Base-by-base conservation (phyloP, 2,797 vertebrate genomes). In the Sebastes glaucus region DNA sequence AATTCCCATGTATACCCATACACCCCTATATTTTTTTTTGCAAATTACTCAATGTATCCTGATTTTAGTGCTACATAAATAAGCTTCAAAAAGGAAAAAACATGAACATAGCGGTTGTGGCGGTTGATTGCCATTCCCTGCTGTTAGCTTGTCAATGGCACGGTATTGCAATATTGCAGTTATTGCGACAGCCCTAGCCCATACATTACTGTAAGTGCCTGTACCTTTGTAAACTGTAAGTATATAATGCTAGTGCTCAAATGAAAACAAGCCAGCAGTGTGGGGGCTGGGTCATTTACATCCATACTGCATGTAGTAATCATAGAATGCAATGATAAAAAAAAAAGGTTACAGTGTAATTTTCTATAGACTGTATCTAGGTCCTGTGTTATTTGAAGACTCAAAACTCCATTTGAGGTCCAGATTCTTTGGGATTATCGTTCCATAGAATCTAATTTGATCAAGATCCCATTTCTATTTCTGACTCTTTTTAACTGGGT, bases 381-480 rank as follows among this genome's bases (percentile, higher is more conserved):
- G 49, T 52, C 35, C 52, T 77, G 30, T 66, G 38, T 65, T 28
- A 71, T 77, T 78, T 33, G 11, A 71, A 55, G 20, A 30, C 23
- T 74, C 42, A 67, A 27, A 74, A 38, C 61, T 74, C 33, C 4
- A 68, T 68, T 71, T 59, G 11, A 61, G 6, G 7, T 65, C 4
- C 18, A 42, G 25, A 38, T 76, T 83, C 28, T 30, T 55, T n/a
- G 9, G 53, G 59, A 74, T 84, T 85, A 75, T 46, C 18, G 10
- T 56, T 66, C 42, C 7, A 1, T 9, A 25, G 23, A 64, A 57
- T 72, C 27, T 32, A 38, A 78, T 74, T 78, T 46, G 18, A 77
- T 59, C 46, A 70, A 71, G 42, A 25, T 71, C 18, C 46, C 32
- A 64, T 74, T 86, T 69, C 22, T 67, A 68, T 79, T 57, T 68